Evolutionary conservation across 2,113 vertebrate genomes (phyloP).

Genomic region (Chaenogobius annularis): DNA sequence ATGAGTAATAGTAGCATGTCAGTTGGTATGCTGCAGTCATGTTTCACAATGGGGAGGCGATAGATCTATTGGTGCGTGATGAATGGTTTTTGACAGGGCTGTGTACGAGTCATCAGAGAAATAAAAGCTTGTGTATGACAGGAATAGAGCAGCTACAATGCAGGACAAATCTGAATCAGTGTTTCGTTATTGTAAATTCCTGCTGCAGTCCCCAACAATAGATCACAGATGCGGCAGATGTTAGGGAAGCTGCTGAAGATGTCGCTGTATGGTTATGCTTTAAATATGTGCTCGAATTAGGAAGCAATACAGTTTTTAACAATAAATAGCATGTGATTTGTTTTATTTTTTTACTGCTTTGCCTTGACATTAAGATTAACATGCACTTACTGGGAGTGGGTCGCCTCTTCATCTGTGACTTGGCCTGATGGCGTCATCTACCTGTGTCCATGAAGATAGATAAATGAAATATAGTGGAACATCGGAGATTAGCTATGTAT

Average conservation of each 20-base stretch:
- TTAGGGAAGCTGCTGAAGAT: constrained; percentile 39
- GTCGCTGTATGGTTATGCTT: constrained; percentile 33
- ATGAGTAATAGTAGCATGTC: constrained; percentile 25
- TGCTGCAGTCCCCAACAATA: constrained; percentile 28
- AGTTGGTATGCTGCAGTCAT: not conserved
- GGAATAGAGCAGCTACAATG: not conserved
- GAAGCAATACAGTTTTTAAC: not conserved
- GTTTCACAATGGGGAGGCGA: not conserved
- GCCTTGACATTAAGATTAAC: too few relatives aligned
- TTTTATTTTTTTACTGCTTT: too few relatives aligned
- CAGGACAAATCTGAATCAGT: constrained; percentile 7
- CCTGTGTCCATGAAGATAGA: too few relatives aligned
- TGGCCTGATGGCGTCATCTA: too few relatives aligned
- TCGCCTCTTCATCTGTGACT: too few relatives aligned
- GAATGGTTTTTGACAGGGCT: constrained; percentile 22
- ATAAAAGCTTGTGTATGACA: constrained; percentile 14
- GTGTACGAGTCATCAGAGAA: constrained; percentile 11
- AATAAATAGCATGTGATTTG: too few relatives aligned
- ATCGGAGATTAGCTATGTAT: too few relatives aligned
- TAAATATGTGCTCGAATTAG: constrained; percentile 32
- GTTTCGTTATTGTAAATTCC: constrained; percentile 16
- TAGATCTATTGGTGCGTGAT: constrained; percentile 4
- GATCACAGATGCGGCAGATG: constrained; percentile 50
- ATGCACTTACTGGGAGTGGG: too few relatives aligned
- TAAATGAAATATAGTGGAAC: too few relatives aligned